A percentile compares a stretch with the other conserved stretches of the same genome.
phyloP scores from a whole-genome alignment of 2,888 invertebrate species.

The Drosophila mettleri region DNA sequence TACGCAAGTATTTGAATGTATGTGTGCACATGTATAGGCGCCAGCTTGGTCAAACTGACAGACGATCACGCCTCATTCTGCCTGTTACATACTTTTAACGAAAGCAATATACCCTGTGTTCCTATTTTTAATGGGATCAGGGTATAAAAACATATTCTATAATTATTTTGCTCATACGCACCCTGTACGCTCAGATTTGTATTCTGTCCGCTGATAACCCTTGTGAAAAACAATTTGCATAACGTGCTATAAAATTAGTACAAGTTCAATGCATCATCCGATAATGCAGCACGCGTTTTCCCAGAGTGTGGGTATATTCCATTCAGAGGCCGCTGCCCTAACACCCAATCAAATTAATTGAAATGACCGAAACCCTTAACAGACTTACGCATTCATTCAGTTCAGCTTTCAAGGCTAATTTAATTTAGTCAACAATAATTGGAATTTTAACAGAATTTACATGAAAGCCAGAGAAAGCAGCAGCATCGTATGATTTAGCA shows the following conservation, averaged over 20 bases:
- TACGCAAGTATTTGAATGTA: too few species aligned
- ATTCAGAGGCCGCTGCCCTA: constrained; percentile 31
- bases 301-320: constrained; percentile 23
- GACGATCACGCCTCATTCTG: too few species aligned
- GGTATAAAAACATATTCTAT: not conserved
- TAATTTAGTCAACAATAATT: constrained; percentile 39
- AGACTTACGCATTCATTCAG: constrained; percentile 34
- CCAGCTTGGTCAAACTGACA: too few species aligned
- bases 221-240: constrained; percentile 12
- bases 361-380: constrained; percentile 6
- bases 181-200: constrained; percentile 11
- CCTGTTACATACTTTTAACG: too few species aligned
- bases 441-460: constrained; percentile 4
- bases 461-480: not conserved
- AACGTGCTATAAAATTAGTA: constrained; percentile 14
- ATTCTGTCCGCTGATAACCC: constrained; percentile 32
- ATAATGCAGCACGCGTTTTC: constrained; percentile 42
- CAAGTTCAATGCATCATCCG: constrained; percentile 51
- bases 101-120: too few species aligned
- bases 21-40: too few species aligned
- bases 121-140: too few species aligned
- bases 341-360: constrained; percentile 22
- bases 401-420: constrained; percentile 62
- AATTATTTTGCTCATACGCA: constrained; percentile 10
- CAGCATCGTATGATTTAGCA: not conserved